These are phyloP conservation scores for Patiria miniata DNA, from an alignment of 35 echinoderm and acorn worm species.

Conservation along the genomic window DNA sequence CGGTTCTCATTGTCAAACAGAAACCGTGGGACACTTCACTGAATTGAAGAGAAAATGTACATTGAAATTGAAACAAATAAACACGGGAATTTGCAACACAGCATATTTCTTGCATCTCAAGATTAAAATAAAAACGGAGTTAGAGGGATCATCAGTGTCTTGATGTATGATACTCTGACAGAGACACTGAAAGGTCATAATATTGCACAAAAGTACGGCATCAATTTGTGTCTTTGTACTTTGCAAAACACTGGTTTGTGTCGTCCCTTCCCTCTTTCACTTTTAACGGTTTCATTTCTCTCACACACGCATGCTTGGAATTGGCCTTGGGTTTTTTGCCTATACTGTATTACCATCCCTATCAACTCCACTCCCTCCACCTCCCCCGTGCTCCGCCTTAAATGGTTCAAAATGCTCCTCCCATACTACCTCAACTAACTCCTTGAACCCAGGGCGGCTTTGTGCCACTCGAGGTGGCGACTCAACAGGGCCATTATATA, in stretches of 20 bases:
- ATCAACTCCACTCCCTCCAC: background rate
- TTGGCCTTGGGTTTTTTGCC: background rate
- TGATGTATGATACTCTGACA: too few species aligned
- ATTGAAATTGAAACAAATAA: too few species aligned
- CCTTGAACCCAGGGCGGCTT: conserved; percentile 78
- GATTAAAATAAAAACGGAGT: too few species aligned
- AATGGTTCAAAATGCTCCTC: background rate
- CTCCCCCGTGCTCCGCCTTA: background rate
- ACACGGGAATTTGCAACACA: too few species aligned
- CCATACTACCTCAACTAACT: background rate
- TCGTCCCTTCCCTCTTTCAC: conserved; percentile 1
- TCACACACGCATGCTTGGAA: conserved; percentile 6
- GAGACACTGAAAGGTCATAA: too few species aligned
- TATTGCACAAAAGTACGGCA: too few species aligned
- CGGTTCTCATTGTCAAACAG: too few species aligned
- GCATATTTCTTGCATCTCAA: too few species aligned
- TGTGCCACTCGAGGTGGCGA: conserved; percentile 93
- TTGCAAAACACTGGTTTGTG: background rate
- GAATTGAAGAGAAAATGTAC: too few species aligned
- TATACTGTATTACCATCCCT: background rate
- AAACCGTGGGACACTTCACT: too few species aligned
- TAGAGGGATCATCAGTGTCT: too few species aligned
- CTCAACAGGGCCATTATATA: conserved; percentile 93
- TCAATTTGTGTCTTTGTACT: too few species aligned
- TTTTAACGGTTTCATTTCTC: conserved; percentile 22